Evolutionary conservation across 1,140 invertebrate species (phyloP), one percentile per base, ranked within the genome.

Genomic region (Diorhabda elongata): DNA sequence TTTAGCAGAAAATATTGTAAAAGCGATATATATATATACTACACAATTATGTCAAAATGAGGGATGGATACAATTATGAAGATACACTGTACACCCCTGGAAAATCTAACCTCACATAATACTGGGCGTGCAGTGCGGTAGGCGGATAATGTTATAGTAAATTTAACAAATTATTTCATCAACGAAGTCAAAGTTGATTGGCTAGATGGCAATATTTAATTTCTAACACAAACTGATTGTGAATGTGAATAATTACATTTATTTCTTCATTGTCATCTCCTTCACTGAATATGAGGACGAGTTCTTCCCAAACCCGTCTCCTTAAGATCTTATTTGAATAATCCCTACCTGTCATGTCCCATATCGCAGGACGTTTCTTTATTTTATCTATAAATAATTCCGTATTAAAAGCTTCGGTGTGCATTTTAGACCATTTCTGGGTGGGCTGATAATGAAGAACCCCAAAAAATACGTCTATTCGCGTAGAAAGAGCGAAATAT

Each of bases 341-440:
- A 69, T 77, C 73, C 2, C 47, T 68, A 72, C 71, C 71, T 64
- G 73, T 67, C 64, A 77, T 64, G 45, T 75, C 69, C 75, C 73
- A 76, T 68, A 77, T 68, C 64, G 70, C 74, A 71, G 68, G 74
- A 70, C 74, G 68, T 62, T 75, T 76, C 61, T 77, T 71, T 66
- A 76, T 69, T 52, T 76, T 71, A 71, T 75, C 74, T 61, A 75
- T 75, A 67, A 76, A 75, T 72, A 75, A 66, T 67, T 75, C 72
- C 8, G 71, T 74, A 70, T 73, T 69, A 69, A 76, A 75, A 56
- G 52, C 52, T 56, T 2, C 52, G 52, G 52, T 56, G 6, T 56
- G 6, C 52, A 56, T 56, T 56, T 56, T n/a, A n/a, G 52, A 56
- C 52, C 2, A 56, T 56, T 56, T 56, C 2, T n/a, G 52, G 52